Conservation (phyloP, 2,888 invertebrate genomes). For the Xylophagus ater region DNA sequence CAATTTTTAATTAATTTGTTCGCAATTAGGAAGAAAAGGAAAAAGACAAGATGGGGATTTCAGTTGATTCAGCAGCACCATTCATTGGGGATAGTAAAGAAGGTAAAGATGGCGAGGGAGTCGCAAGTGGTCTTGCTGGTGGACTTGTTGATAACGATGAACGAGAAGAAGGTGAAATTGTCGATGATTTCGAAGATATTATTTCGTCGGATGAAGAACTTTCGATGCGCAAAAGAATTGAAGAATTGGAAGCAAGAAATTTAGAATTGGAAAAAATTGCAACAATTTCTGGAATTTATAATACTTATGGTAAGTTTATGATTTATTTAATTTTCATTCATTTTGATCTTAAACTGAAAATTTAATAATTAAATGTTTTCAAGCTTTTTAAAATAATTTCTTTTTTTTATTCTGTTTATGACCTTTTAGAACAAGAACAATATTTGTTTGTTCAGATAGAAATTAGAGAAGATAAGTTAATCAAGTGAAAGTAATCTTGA, state of each 20-base stretch:
- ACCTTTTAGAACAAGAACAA: no score
- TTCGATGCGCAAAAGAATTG: conserved; percentile 32
- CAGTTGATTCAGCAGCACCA: not conserved
- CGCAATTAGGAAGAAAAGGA: no score
- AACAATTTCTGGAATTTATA: conserved; percentile 29
- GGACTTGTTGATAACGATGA: conserved; percentile 21
- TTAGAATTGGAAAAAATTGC: conserved; percentile 36
- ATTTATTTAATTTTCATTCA: no score
- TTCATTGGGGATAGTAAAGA: conserved; percentile 30
- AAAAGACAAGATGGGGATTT: conserved; percentile 8
- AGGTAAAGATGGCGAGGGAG: conserved; percentile 34
- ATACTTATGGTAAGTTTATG: conserved; percentile 25
- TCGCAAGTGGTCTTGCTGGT: conserved; percentile 37
- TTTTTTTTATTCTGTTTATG: no score
- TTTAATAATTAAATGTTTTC: no score
- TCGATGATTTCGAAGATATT: conserved; percentile 33
- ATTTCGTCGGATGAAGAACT: conserved; percentile 38
- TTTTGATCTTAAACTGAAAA: no score
- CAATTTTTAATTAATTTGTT: no score
- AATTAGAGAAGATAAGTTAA: not conserved
- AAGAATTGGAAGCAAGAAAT: conserved; percentile 36
- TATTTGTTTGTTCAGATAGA: not conserved
- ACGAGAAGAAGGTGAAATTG: conserved; percentile 37
- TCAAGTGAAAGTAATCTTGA: no score
- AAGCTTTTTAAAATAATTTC: not conserved